A percentile compares a stretch with the other conserved stretches of the same genome.
Conservation (phyloP, 2,797 vertebrate species). For the Thunnus albacares region DNA sequence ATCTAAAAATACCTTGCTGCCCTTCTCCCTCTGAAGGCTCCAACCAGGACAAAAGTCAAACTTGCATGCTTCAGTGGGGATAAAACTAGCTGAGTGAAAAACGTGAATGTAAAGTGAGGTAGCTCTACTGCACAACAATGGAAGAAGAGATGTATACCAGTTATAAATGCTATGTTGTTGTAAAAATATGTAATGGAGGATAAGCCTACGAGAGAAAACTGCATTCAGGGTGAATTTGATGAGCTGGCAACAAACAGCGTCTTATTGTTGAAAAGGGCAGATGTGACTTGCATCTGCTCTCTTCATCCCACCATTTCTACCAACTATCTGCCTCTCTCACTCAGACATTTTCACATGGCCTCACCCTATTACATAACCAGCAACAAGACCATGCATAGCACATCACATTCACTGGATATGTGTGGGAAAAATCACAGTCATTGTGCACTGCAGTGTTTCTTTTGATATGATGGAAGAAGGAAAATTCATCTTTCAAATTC, state of each 20-base stretch:
- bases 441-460: background rate
- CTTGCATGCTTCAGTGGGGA: conserved; percentile 17
- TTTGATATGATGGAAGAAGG: background rate
- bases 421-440: conserved; percentile 14
- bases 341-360: conserved; percentile 48
- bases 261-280: conserved; percentile 38
- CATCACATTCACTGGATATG: conserved; percentile 39
- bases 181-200: background rate
- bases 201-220: conserved; percentile 5
- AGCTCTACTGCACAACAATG: background rate
- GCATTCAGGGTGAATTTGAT: conserved; percentile 5
- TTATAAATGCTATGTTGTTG: background rate
- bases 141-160: background rate
- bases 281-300: conserved; percentile 41
- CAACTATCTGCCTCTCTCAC: conserved; percentile 40
- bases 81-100: conserved; percentile 1
- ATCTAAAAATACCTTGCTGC: conserved; percentile 45
- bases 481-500: background rate
- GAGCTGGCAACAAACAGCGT: background rate
- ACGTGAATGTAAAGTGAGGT: conserved; percentile 12
- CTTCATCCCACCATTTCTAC: conserved; percentile 32
- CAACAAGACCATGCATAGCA: conserved; percentile 18
- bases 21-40: conserved; percentile 30
- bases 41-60: conserved; percentile 39
- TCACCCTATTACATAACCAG: conserved; percentile 72